These are phyloP conservation scores for Coptotermes formosanus DNA, from an alignment of 1,140 invertebrate genomes.

Conservation along the genomic window DNA sequence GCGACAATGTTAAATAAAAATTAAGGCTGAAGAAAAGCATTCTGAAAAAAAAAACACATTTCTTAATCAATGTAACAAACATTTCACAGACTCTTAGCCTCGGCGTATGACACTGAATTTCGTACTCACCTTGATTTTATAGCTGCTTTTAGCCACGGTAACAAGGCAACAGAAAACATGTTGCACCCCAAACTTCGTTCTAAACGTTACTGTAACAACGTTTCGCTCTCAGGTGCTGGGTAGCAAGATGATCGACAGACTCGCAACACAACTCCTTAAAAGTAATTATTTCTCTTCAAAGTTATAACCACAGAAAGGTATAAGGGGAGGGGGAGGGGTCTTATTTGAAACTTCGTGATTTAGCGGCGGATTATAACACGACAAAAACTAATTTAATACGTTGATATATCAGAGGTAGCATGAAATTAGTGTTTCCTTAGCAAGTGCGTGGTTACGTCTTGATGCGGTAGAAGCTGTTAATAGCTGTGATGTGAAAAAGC, in stretches of 20 bases:
- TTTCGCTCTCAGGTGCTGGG: not conserved
- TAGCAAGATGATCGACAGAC: not conserved
- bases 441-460: not conserved
- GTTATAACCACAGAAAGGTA: not conserved
- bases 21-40: no score
- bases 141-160: no score
- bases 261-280: not conserved
- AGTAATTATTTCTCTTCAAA: not conserved
- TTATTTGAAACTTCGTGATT: not conserved
- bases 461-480: not conserved
- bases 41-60: no score
- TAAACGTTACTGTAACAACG: no score
- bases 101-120: no score
- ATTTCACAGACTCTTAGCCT: no score
- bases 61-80: no score
- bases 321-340: not conserved
- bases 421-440: not conserved
- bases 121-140: no score
- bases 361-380: not conserved
- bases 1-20: no score
- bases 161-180: no score
- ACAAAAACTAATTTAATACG: not conserved
- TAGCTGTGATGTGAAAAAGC: not conserved
- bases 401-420: not conserved
- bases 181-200: no score